A percentile compares a stretch with the other conserved stretches of the same genome.
Evolutionary conservation across 92 coral and sea anemone genomes (phyloP).

Genomic region (Ricordea florida): DNA sequence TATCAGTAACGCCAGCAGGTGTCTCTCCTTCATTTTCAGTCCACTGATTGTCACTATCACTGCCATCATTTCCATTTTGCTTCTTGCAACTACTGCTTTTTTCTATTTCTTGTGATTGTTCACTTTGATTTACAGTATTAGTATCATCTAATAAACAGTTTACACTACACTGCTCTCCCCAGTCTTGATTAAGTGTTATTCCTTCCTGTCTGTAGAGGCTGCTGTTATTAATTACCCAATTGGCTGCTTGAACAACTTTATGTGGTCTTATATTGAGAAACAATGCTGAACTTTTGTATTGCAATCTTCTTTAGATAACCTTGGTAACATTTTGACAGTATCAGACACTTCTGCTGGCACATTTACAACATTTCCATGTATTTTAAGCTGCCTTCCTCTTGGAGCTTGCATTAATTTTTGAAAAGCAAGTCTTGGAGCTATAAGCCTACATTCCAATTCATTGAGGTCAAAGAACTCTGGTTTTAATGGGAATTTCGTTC

Average conservation of each 20-base stretch:
- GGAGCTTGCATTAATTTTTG: constrained; percentile 60
- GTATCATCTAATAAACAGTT: background rate
- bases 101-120: background rate
- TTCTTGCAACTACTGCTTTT: background rate
- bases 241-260: constrained; percentile 52
- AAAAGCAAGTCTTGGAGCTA: constrained; percentile 52
- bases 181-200: constrained; percentile 17
- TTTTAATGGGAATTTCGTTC: constrained; percentile 42
- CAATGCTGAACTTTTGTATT: constrained; percentile 44
- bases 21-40: constrained; percentile 53
- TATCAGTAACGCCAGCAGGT: no score
- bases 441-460: constrained; percentile 55
- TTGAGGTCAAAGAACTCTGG: constrained; percentile 46
- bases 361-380: constrained; percentile 50
- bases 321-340: constrained; percentile 25
- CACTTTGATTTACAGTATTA: background rate
- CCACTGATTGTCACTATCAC: no score
- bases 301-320: constrained; percentile 36
- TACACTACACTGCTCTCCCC: background rate
- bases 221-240: constrained; percentile 43
- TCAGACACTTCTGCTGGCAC: constrained; percentile 39
- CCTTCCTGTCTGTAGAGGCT: no score
- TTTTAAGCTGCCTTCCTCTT: constrained; percentile 41
- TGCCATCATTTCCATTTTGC: constrained; percentile 6
- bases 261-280: constrained; percentile 49